Evolutionary conservation across 1,140 invertebrate species (phyloP), one percentile per base, ranked within the genome.

Genomic region (Neotoxoptera formosana): DNA sequence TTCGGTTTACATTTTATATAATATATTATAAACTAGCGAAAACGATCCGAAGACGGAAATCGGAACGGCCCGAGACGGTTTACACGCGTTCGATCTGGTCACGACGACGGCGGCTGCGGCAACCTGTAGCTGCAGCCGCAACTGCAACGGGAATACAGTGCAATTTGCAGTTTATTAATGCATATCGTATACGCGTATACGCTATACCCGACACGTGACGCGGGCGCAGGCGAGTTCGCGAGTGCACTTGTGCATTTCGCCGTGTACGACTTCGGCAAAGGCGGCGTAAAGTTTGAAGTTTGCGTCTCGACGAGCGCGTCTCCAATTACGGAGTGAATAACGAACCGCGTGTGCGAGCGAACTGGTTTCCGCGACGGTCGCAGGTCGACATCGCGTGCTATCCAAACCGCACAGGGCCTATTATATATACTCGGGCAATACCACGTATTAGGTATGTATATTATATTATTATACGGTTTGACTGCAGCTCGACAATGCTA

Each of bases 281-380:
- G 30, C 30, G 30, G 60, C 60, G 60, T 67, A 67, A 67, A 67
- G 60, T 67, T 67, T 67, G 30, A 67, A 67, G 60, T 67, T 67
- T 67, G 14, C 4, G 30, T 67, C 11, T 67, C 60, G 14, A 67
- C n/a, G n/a, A n/a, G n/a, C n/a, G 60, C 30, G 60, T 67, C 60
- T 67, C 60, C 60, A 67, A 67, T 67, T 67, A 67, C 60, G 60
- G 60, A 67, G 60, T 67, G n/a, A 67, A 67, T 67, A 67, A 67
- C 30, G 60, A 67, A 67, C 60, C 30, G 14, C 11, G 60, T n/a
- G 60, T 67, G 60, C 30, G 3, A 53, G 51, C n/a, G 60, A 67
- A 67, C 60, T n/a, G 60, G 60, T 67, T 67, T 67, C 30, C 30
- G 17, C 60, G 60, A 67, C 30, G 30, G 14, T 67, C n/a, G 30